Conservation (phyloP, 2,113 vertebrate genomes). For the Arothron firmamentum region DNA sequence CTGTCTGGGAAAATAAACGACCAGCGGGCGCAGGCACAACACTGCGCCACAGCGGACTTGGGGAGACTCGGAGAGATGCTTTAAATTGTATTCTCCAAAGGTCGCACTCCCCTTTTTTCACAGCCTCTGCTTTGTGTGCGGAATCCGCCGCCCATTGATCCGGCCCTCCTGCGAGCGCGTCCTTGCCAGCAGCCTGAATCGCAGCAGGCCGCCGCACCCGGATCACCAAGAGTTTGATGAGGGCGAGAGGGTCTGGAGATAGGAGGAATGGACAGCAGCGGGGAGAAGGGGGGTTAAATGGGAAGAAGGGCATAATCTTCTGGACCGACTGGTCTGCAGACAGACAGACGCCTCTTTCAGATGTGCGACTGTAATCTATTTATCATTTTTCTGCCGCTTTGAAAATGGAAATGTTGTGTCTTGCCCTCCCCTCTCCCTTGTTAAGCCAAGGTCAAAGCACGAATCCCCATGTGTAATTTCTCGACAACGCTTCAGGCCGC, state of each 20-base stretch:
- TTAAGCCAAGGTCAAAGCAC: slow-evolving; percentile 70
- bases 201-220: slow-evolving; percentile 46
- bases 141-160: slow-evolving; percentile 72
- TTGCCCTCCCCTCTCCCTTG: slow-evolving; percentile 45
- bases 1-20: slow-evolving; percentile 75
- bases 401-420: slow-evolving; percentile 61
- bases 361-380: slow-evolving; percentile 34
- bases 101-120: slow-evolving; percentile 71
- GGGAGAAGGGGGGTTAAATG: neutral
- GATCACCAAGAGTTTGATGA: slow-evolving; percentile 61
- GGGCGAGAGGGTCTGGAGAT: slow-evolving; percentile 40
- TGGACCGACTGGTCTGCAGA: slow-evolving; percentile 58
- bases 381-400: slow-evolving; percentile 29
- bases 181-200: slow-evolving; percentile 54
- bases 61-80: slow-evolving; percentile 61
- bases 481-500: slow-evolving; percentile 64
- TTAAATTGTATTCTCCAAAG: slow-evolving; percentile 76
- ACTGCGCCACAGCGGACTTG: slow-evolving; percentile 71
- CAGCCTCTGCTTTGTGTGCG: slow-evolving; percentile 63
- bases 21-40: slow-evolving; percentile 61
- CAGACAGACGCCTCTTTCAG: slow-evolving; percentile 35
- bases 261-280: slow-evolving; percentile 19
- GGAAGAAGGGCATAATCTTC: slow-evolving; percentile 62
- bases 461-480: slow-evolving; percentile 61
- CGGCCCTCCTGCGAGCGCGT: slow-evolving; percentile 49